Percentiles rank a stretch among this genome's conserved stretches.
Evolutionary conservation across 1,140 invertebrate species (phyloP).

Genomic region (Trichoplusia ni): DNA sequence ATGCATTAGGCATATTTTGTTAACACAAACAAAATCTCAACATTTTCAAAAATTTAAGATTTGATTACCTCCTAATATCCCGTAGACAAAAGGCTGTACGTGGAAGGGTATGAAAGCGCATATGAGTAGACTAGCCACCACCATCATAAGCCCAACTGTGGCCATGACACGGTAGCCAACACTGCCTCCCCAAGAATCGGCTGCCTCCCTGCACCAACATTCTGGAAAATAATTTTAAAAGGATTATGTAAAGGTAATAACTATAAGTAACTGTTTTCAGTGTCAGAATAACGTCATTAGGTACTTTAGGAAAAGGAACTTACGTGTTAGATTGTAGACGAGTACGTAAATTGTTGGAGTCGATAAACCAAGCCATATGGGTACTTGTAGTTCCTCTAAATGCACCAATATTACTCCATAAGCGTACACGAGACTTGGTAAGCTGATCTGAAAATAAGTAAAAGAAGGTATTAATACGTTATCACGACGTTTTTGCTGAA

Average conservation of each 20-base stretch:
- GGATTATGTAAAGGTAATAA: too few species aligned
- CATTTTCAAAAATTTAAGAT: neutral
- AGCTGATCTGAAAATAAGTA: constrained; percentile 54
- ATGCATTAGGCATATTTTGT: neutral
- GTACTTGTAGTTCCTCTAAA: constrained; percentile 49
- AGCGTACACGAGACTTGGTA: constrained; percentile 64
- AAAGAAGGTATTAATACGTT: too few species aligned
- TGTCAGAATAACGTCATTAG: neutral
- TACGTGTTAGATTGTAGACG: constrained; percentile 67
- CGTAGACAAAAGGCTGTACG: constrained; percentile 63
- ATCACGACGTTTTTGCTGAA: too few species aligned
- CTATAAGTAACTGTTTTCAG: too few species aligned
- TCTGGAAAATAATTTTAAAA: constrained; percentile 51
- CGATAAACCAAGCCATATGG: constrained; percentile 58
- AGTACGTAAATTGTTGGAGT: constrained; percentile 61
- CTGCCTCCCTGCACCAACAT: constrained; percentile 77
- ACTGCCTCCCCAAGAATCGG: constrained; percentile 73
- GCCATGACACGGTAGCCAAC: constrained; percentile 68
- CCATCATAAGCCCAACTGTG: constrained; percentile 54
- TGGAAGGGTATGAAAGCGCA: constrained; percentile 58
- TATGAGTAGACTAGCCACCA: constrained; percentile 53
- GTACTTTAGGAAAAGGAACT: too few species aligned
- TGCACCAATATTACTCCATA: constrained; percentile 66
- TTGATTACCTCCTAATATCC: constrained; percentile 63
- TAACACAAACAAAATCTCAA: neutral